Evolutionary conservation across 2,113 vertebrate genomes (phyloP).

Genomic region (Spea bombifrons): DNA sequence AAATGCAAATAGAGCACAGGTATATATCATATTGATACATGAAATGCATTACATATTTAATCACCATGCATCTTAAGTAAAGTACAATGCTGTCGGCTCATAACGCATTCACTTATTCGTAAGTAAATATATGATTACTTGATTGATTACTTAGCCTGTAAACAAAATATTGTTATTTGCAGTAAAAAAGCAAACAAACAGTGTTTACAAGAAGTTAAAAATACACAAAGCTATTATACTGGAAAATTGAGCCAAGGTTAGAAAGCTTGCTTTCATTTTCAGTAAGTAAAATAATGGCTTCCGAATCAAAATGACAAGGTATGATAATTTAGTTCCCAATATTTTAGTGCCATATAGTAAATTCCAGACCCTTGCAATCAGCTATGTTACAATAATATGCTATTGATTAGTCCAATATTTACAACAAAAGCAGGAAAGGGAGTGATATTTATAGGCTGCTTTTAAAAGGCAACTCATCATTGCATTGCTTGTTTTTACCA

Average conservation of each 20-base stretch:
- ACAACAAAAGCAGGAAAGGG: constrained; percentile 2
- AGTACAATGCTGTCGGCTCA: too few species aligned
- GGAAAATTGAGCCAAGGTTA: constrained; percentile 25
- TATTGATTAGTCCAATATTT: constrained; percentile 37
- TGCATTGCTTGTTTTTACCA: neutral
- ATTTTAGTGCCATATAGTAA: constrained; percentile 29
- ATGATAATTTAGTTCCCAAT: constrained; percentile 32
- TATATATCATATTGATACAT: too few species aligned
- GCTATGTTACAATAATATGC: constrained; percentile 6
- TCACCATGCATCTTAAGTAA: too few species aligned
- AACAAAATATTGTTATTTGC: too few species aligned
- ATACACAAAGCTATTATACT: constrained; percentile 4
- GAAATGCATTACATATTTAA: too few species aligned
- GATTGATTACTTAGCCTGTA: too few species aligned
- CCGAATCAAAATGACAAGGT: constrained; percentile 31
- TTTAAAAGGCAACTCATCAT: constrained; percentile 6
- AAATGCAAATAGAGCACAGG: too few species aligned
- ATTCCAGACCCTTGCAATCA: constrained; percentile 26
- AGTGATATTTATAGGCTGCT: constrained; percentile 6
- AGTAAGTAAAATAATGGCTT: constrained; percentile 41
- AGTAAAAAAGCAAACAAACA: neutral
- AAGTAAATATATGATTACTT: too few species aligned
- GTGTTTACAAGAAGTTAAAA: neutral
- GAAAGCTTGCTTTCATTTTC: constrained; percentile 33
- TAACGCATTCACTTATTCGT: too few species aligned